phyloP scores from a whole-genome alignment of 2,888 invertebrate genomes.

The Synanthedon andrenaeformis region DNA sequence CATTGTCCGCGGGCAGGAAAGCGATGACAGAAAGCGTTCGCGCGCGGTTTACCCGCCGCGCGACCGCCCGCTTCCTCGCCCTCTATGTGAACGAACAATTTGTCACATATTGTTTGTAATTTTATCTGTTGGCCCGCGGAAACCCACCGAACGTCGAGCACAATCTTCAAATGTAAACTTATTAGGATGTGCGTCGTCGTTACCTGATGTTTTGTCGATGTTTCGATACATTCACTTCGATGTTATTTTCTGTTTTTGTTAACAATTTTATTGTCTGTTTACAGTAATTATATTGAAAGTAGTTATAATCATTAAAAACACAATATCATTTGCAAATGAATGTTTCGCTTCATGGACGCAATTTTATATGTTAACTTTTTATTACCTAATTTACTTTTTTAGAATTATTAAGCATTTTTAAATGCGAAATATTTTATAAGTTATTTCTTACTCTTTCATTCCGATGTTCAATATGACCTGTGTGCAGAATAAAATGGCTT shows the following conservation, averaged over 20 bases:
- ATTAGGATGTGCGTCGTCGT: constrained; percentile 52
- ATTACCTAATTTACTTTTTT: constrained; percentile 14
- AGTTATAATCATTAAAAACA: background rate
- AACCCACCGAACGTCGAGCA: constrained; percentile 62
- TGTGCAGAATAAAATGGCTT: constrained; percentile 1
- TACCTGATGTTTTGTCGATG: constrained; percentile 46
- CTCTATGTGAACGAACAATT: constrained; percentile 18
- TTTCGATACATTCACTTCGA: constrained; percentile 22
- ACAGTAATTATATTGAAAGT: constrained; percentile 3
- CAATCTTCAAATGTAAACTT: constrained; percentile 45
- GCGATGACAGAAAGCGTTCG: background rate
- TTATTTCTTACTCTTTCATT: constrained; percentile 52
- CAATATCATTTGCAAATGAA: constrained; percentile 13
- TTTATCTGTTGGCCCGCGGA: constrained; percentile 47
- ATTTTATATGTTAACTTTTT: constrained; percentile 32
- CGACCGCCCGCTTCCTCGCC: constrained; percentile 14
- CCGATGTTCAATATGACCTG: constrained; percentile 26
- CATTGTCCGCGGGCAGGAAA: background rate
- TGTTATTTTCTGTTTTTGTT: constrained; percentile 1
- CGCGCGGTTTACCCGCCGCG: background rate
- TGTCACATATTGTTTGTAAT: constrained; percentile 58
- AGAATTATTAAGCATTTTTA: constrained; percentile 13
- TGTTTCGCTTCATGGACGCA: constrained; percentile 19
- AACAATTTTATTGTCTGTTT: constrained; percentile 6
- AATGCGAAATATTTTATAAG: constrained; percentile 24